phyloP scores from a whole-genome alignment of 30 jellyfish, hydroid and myxozoan genomes.

The Hydractinia symbiolongicarpus region DNA sequence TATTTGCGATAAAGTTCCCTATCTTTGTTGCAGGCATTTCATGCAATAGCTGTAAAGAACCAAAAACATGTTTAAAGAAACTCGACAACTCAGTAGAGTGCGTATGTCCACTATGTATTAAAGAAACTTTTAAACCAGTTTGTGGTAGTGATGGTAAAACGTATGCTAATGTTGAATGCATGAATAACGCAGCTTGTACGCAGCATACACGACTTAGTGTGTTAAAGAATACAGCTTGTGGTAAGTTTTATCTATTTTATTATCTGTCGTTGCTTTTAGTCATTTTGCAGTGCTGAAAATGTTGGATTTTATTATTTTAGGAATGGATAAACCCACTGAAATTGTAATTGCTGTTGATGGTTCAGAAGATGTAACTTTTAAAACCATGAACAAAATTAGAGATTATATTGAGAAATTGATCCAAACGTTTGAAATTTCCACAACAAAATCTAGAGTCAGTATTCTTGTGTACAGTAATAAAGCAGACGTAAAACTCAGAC shows the following conservation, averaged over 20 bases:
- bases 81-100: conserved; percentile 32
- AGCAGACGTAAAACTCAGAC: background rate
- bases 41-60: conserved; percentile 21
- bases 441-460: conserved; percentile 20
- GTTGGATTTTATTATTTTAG: background rate
- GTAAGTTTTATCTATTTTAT: background rate
- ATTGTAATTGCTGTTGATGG: conserved; percentile 38
- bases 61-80: conserved; percentile 17
- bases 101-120: conserved; percentile 34
- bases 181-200: conserved; percentile 5
- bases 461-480: conserved; percentile 24
- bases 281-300: too few relatives aligned
- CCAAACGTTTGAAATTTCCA: conserved; percentile 23
- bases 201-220: background rate
- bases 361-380: conserved; percentile 15
- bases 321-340: conserved; percentile 28
- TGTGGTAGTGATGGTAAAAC: conserved; percentile 42
- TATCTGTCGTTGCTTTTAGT: too few relatives aligned
- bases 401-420: conserved; percentile 13
- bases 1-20: too few relatives aligned
- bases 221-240: conserved; percentile 19
- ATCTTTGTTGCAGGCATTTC: too few relatives aligned
- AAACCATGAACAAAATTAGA: conserved; percentile 15
- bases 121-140: conserved; percentile 23
- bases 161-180: conserved; percentile 13